Evolutionary conservation across 2,888 invertebrate species (phyloP).

Genomic region (Ochropleura plecta): DNA sequence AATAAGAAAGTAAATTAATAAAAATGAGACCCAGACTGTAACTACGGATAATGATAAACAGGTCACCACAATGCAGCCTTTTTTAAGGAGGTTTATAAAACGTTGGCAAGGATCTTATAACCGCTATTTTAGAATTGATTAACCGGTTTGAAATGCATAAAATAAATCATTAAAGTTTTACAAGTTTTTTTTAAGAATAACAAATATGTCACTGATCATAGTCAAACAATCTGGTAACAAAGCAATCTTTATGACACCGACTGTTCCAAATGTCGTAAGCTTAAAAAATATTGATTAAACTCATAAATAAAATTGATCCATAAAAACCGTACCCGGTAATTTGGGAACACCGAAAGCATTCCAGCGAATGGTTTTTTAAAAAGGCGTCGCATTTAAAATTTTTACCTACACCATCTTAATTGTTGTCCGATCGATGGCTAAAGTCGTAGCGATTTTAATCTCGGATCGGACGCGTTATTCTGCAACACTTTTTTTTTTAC

Average conservation of each 20-base stretch:
- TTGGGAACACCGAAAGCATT: constrained; percentile 73
- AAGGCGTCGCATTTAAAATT: constrained; percentile 74
- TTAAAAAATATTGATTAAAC: constrained; percentile 66
- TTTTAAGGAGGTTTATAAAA: constrained; percentile 36
- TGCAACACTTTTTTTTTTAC: constrained; percentile 57
- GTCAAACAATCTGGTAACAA: constrained; percentile 44
- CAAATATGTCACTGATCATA: constrained; percentile 30
- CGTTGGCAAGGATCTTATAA: constrained; percentile 17
- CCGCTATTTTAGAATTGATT: constrained; percentile 24
- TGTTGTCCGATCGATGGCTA: constrained; percentile 75
- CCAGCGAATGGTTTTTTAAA: constrained; percentile 72
- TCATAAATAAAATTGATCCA: constrained; percentile 65
- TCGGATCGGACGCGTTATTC: constrained; percentile 70
- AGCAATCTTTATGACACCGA: constrained; percentile 39
- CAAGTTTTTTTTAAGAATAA: constrained; percentile 22
- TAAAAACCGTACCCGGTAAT: constrained; percentile 65
- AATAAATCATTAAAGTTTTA: constrained; percentile 7
- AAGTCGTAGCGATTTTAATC: constrained; percentile 75
- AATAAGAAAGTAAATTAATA: constrained; percentile 29
- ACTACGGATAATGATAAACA: constrained; percentile 36
- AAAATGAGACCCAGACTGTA: constrained; percentile 28
- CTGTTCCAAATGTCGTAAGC: constrained; percentile 53
- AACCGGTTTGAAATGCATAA: constrained; percentile 16
- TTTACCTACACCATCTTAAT: constrained; percentile 76
- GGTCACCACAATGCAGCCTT: constrained; percentile 16